Percentiles rank a stretch among this genome's conserved stretches.
Evolutionary conservation across 2,888 invertebrate species (phyloP).

Genomic region (Tridacna crocea): DNA sequence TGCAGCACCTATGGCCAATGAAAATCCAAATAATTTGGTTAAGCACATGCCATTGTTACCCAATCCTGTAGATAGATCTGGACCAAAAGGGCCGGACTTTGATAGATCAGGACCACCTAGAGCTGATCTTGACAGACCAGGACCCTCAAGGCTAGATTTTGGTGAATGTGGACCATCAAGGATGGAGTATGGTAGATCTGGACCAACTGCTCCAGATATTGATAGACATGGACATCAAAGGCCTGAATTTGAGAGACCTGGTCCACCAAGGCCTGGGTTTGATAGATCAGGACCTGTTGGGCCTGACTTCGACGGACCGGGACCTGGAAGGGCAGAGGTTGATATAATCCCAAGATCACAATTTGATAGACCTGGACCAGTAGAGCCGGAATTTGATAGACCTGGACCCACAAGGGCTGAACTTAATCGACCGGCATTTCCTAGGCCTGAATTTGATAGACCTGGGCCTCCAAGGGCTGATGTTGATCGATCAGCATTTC

Average conservation of each 20-base stretch:
- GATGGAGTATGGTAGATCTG: neutral
- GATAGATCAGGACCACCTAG: neutral
- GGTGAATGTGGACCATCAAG: neutral
- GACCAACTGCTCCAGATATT: neutral
- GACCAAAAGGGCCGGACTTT: neutral
- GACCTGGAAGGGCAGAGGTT: neutral
- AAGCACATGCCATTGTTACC: neutral
- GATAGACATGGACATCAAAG: neutral
- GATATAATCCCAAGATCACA: neutral
- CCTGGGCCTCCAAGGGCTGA: conserved; percentile 6
- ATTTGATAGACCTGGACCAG: conserved; percentile 1
- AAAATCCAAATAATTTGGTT: neutral
- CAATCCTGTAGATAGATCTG: conserved; percentile 3
- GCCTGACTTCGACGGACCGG: neutral
- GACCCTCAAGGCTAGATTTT: neutral
- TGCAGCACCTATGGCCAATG: neutral
- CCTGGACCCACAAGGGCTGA: neutral
- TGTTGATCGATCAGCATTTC: neutral
- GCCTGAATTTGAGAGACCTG: conserved; percentile 11
- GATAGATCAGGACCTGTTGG: conserved; percentile 3
- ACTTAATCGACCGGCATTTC: neutral
- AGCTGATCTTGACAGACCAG: neutral
- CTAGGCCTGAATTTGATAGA: conserved; percentile 16
- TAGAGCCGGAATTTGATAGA: conserved; percentile 1
- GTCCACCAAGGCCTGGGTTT: neutral